Base-by-base conservation (phyloP, 2,797 vertebrate species). In the Carduelis carduelis region DNA sequence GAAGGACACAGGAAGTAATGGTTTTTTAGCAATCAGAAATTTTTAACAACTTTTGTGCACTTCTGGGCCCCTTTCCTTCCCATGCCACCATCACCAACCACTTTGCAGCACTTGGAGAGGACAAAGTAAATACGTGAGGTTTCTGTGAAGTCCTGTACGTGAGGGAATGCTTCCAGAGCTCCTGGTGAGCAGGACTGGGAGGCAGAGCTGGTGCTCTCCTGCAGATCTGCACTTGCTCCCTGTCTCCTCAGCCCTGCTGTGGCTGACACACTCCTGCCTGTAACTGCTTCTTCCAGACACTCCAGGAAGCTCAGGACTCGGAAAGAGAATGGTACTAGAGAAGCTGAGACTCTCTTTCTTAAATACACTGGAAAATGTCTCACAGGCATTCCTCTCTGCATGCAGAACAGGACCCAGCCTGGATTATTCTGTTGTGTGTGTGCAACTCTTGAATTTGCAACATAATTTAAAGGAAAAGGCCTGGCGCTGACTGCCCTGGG, bases 361-460 rank as follows among this genome's bases (percentile, higher is more conserved):
- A 35, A 37, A 66, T 7, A 15, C 15, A 4, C 17, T 21, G 32
- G 28, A 14, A 72, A 66, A 46, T 23, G 52, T 21, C 35, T n/a
- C 49, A 9, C 23, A 76, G 66, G 39, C 18, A 12, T 61, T 74
- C 24, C 16, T 55, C 41, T 53, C 56, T 12, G 27, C 32, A 26
- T 13, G 43, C 8, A 49, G 26, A 60, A 9, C 0, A 1, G 49
- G 53, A 35, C 19, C 37, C 74, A 61, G 70, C 15, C 55, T 0
- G 0, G 22, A 39, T 24, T 8, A 28, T 3, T 65, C 30, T 2
- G 0, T 2, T 22, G 5, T 1, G 5, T 30, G 15, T 9, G 23
- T 27, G 28, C 32, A 66, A 9, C 41, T 56, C 69, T 27, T 32
- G 11, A 60, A 44, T 76, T 39, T 61, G n/a, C 37, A 78, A 24